phyloP scores from a whole-genome alignment of 2,797 vertebrate species.

The Danionella dracula region DNA sequence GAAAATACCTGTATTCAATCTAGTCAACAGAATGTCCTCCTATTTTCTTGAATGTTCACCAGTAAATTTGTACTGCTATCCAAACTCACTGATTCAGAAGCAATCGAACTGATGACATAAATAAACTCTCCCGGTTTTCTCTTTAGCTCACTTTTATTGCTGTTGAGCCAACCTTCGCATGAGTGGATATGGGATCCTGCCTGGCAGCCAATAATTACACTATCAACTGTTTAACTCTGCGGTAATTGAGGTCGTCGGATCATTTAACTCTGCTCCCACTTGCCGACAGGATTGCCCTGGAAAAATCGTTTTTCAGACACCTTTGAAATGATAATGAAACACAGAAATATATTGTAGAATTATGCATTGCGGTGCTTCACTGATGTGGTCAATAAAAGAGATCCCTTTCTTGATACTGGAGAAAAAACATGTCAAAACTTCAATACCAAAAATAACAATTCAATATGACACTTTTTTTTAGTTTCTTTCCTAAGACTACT shows the following conservation, averaged over 20 bases:
- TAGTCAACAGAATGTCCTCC: constrained; percentile 54
- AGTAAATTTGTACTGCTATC: constrained; percentile 29
- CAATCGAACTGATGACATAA: constrained; percentile 42
- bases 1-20: constrained; percentile 68
- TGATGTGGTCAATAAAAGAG: constrained; percentile 28
- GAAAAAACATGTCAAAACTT: constrained; percentile 36
- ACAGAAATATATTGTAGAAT: constrained; percentile 19
- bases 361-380: neutral
- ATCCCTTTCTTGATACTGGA: constrained; percentile 32
- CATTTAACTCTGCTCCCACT: constrained; percentile 36
- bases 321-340: constrained; percentile 41
- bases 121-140: constrained; percentile 37
- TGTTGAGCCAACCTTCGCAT: constrained; percentile 13
- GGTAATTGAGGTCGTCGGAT: constrained; percentile 39
- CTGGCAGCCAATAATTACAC: constrained; percentile 39
- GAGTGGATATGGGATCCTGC: constrained; percentile 31
- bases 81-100: constrained; percentile 31
- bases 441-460: constrained; percentile 39
- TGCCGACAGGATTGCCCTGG: neutral
- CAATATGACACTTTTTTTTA: constrained; percentile 19
- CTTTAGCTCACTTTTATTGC: constrained; percentile 28
- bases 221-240: constrained; percentile 35
- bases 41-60: constrained; percentile 46
- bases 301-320: constrained; percentile 17
- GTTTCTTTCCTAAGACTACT: constrained; percentile 33